Percentiles rank a stretch among this genome's conserved stretches.
Conservation (phyloP, 2,888 invertebrate genomes). For the Archips xylosteana region DNA sequence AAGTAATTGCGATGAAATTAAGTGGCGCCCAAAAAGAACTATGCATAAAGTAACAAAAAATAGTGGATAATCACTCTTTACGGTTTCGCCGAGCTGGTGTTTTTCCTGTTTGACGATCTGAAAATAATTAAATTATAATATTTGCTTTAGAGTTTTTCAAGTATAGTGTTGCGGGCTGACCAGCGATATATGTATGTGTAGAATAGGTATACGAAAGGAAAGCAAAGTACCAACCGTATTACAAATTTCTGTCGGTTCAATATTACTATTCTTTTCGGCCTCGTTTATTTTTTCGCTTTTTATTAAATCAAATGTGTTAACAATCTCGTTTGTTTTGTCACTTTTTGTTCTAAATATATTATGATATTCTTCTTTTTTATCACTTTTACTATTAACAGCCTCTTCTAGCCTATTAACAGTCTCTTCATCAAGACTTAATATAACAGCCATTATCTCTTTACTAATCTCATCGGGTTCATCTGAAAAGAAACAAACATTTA, state of each 20-base stretch:
- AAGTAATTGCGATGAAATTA: not conserved
- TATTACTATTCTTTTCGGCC: not conserved
- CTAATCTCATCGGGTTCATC: not conserved
- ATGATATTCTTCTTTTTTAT: no score
- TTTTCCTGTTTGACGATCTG: not conserved
- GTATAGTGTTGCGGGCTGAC: no score
- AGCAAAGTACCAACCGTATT: not conserved
- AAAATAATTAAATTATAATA: not conserved
- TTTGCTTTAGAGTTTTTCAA: no score
- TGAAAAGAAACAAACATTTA: not conserved
- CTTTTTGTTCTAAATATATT: no score
- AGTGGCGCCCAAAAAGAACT: no score
- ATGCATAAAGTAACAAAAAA: no score
- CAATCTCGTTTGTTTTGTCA: not conserved
- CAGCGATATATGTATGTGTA: no score
- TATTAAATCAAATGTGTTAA: not conserved
- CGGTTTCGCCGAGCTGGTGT: not conserved
- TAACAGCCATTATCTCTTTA: not conserved
- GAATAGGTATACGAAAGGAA: no score
- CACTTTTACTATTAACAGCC: no score
- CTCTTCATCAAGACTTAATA: not conserved
- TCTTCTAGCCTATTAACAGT: not conserved
- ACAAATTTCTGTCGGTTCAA: not conserved
- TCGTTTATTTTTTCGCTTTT: not conserved
- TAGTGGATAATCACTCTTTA: not conserved